Evolutionary conservation across 2,888 invertebrate genomes (phyloP).

Genomic region (Lamellibrachia satsuma): DNA sequence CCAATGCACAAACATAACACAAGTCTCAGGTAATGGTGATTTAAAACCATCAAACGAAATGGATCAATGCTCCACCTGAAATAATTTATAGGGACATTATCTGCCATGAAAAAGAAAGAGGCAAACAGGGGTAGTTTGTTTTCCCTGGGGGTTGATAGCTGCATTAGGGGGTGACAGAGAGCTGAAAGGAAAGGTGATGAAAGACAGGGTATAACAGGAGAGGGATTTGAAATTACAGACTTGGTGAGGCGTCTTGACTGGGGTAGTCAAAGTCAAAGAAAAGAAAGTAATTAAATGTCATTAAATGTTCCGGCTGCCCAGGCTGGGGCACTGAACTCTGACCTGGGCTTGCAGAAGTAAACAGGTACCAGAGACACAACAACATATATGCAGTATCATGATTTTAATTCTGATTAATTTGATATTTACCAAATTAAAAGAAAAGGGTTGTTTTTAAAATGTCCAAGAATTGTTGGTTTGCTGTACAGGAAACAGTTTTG

Average conservation of each 20-base stretch:
- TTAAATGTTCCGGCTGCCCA: not conserved
- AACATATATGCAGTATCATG: not conserved
- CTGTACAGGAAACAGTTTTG: too few relatives aligned
- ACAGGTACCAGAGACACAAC: not conserved
- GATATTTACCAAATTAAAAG: not conserved
- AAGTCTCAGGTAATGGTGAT: not conserved
- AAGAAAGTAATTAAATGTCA: not conserved
- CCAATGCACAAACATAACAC: not conserved
- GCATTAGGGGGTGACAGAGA: not conserved
- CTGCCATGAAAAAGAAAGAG: not conserved
- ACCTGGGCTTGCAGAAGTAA: not conserved
- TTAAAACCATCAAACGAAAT: conserved; percentile 11
- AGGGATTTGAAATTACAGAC: not conserved
- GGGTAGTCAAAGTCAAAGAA: not conserved
- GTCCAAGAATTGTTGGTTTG: too few relatives aligned
- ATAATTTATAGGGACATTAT: conserved; percentile 13
- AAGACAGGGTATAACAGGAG: not conserved
- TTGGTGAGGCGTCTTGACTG: not conserved
- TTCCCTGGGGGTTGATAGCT: not conserved
- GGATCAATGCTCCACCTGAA: not conserved
- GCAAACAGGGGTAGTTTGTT: not conserved
- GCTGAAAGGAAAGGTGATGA: conserved; percentile 9
- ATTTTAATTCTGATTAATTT: not conserved
- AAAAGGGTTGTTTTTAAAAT: not conserved
- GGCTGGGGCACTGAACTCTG: not conserved